A percentile compares a stretch with the other conserved stretches of the same genome.
phyloP scores from a whole-genome alignment of 2,797 vertebrate species.

The Discoglossus pictus region DNA sequence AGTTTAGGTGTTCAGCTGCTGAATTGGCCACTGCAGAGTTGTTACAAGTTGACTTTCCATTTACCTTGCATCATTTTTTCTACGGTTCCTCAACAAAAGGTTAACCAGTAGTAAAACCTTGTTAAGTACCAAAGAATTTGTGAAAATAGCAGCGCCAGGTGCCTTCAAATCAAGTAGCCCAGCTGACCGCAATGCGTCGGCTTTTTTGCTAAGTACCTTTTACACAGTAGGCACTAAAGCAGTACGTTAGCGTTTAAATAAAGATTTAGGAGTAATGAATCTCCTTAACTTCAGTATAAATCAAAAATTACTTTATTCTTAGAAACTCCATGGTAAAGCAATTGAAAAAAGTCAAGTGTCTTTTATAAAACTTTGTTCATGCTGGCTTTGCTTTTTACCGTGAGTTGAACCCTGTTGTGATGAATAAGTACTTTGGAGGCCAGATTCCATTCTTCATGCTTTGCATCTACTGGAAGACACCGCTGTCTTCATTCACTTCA shows the following conservation, averaged over 20 bases:
- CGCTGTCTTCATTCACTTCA: constrained; percentile 24
- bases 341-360: constrained; percentile 47
- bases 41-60: constrained; percentile 50
- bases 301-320: constrained; percentile 51
- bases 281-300: constrained; percentile 51
- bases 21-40: constrained; percentile 46
- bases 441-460: constrained; percentile 29
- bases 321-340: constrained; percentile 44
- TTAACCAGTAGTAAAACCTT: constrained; percentile 52
- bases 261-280: constrained; percentile 49
- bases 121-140: constrained; percentile 44
- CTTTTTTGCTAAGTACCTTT: constrained; percentile 49
- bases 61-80: constrained; percentile 39
- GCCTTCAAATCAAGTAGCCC: constrained; percentile 40
- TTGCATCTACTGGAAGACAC: constrained; percentile 27
- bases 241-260: constrained; percentile 44
- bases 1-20: constrained; percentile 51
- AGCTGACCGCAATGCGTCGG: constrained; percentile 46
- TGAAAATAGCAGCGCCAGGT: constrained; percentile 47
- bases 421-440: constrained; percentile 38
- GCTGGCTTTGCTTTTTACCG: constrained; percentile 33
- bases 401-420: constrained; percentile 34
- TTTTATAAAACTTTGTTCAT: constrained; percentile 37
- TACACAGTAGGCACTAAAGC: constrained; percentile 48
- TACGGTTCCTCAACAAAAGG: constrained; percentile 46